Percentiles rank a stretch among this genome's conserved stretches.
Evolutionary conservation across 2,113 vertebrate species (phyloP).

Genomic region (Cyphomyrus discorhynchus): DNA sequence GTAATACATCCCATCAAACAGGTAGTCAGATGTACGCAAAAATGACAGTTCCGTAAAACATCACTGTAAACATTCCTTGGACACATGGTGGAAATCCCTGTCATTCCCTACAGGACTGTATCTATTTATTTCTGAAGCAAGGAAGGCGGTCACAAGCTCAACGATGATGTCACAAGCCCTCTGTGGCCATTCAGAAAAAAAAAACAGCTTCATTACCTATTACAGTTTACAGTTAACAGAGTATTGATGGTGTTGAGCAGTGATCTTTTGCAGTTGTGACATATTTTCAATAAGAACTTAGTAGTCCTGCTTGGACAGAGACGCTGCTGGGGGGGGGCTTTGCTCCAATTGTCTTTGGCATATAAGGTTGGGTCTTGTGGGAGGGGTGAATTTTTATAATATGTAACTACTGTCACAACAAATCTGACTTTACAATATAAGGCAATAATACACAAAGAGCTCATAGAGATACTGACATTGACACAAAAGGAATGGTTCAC

Average conservation of each 20-base stretch:
- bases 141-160: not conserved
- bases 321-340: not conserved
- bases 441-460: not conserved
- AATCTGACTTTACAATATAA: not conserved
- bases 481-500: not conserved
- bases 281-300: not conserved
- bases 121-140: not conserved
- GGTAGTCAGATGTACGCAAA: not conserved
- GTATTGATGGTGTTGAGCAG: not conserved
- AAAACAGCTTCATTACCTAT: not conserved
- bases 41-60: not conserved
- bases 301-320: not conserved
- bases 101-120: not conserved
- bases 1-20: not conserved
- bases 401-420: not conserved
- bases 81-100: not conserved
- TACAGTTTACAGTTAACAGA: no score
- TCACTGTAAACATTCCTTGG: not conserved
- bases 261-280: not conserved
- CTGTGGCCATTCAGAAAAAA: not conserved
- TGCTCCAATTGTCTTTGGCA: constrained; percentile 9
- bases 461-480: not conserved
- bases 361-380: not conserved
- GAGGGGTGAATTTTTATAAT: not conserved
- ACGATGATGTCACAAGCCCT: not conserved